phyloP scores from a whole-genome alignment of 2,113 vertebrate genomes.

The Phalacrocorax carbo region DNA sequence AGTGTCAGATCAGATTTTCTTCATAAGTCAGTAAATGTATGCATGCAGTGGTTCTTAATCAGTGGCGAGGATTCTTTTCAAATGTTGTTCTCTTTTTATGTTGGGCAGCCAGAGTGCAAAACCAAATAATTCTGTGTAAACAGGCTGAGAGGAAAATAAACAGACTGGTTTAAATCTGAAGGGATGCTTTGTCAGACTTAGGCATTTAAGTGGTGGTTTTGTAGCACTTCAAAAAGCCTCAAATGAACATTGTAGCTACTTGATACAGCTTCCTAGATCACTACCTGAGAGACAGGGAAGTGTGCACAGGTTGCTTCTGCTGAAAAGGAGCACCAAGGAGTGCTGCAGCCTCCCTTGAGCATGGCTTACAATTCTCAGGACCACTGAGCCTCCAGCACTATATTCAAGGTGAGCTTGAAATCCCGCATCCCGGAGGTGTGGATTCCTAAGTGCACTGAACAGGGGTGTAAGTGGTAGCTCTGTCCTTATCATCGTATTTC shows the following conservation, averaged over 20 bases:
- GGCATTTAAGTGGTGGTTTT: background rate
- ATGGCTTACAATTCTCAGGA: background rate
- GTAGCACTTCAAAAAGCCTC: background rate
- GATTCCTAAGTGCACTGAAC: background rate
- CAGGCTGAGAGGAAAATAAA: background rate
- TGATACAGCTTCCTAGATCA: background rate
- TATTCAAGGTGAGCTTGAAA: background rate
- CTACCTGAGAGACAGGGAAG: background rate
- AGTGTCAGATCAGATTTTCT: background rate
- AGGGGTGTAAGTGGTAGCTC: background rate
- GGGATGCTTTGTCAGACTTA: background rate
- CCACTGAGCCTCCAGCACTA: background rate
- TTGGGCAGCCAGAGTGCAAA: background rate
- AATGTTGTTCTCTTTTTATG: background rate
- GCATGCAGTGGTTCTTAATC: rapidly evolving
- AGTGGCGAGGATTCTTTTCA: background rate
- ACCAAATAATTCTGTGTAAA: background rate
- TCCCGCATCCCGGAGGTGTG: background rate
- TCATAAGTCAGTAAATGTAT: background rate
- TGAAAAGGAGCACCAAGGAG: background rate
- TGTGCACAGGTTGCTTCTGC: background rate
- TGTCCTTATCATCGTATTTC: background rate
- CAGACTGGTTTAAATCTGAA: background rate
- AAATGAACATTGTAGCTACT: background rate
- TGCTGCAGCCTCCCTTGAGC: background rate